Base-by-base conservation (phyloP, 2,113 vertebrate species). In the Pygathrix nemaeus region DNA sequence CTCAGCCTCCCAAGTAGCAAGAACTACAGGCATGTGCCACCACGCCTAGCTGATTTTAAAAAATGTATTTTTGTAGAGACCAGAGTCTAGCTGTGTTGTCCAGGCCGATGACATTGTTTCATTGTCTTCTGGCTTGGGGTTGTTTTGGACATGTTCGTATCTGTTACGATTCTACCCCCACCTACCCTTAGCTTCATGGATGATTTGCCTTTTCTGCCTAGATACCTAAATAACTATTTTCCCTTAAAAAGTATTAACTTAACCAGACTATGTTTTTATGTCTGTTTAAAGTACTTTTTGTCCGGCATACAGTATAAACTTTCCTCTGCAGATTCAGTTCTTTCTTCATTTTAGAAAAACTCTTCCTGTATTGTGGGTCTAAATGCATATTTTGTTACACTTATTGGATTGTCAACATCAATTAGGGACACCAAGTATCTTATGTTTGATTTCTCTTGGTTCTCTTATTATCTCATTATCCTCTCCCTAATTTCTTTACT, bases 371-470 rank as follows among this genome's bases (percentile, higher is more conserved):
- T 82, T 93, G 81, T 90, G 80, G 93, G 84, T 94, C 72, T 52
- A 38, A 84, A 95, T 73, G 43, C 21, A 9, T 85, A 88, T 97
- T 96, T 97, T 72, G 55, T 96, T 90, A 40, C 38, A 92, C 84
- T 96, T 92, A 83, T 90, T 98, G 80, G 87, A 96, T 89, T 96
- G 35, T 90, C 50, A 78, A 78, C 64, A 92, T 64, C 88, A 92
- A 50, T 96, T 92, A 96, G 92, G 55, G 61, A 94, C 72, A 90
- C 84, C 94, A 95, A 68, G 96, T 97, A 96, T 97, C 90, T 82
- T 95, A 80, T 57, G 90, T 92, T 81, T 95, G 83, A 96, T 97
- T 97, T 92, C 84, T 96, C 43, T 59, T 87, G 57, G 61, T 95
- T 75, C 76, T 94, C 55, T 95, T 76, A 93, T 86, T 89, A 92